Percentiles rank a stretch among this genome's conserved stretches.
phyloP scores from a whole-genome alignment of 2,797 vertebrate species.

The Meda fulgida region DNA sequence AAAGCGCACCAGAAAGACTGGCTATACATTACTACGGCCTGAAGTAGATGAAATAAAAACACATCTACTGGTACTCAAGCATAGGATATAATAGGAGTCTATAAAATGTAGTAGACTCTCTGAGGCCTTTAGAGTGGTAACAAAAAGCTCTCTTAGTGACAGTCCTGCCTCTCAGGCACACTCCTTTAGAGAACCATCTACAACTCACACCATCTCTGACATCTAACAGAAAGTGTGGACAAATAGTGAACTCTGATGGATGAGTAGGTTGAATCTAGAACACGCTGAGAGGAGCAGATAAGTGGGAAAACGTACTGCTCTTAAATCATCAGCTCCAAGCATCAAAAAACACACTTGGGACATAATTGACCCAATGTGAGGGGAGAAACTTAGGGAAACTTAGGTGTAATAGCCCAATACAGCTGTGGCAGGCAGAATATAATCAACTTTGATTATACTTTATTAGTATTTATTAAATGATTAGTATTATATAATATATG shows the following conservation, averaged over 20 bases:
- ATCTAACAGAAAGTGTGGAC: conserved; percentile 7
- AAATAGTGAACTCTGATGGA: conserved; percentile 7
- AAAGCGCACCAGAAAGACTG: conserved; percentile 8
- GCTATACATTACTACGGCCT: background rate
- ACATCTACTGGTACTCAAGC: background rate
- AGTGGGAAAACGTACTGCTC: conserved; percentile 6
- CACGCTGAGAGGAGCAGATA: conserved; percentile 6
- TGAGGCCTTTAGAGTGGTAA: background rate
- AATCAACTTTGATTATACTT: background rate
- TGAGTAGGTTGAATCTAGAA: conserved; percentile 12
- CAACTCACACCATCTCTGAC: background rate
- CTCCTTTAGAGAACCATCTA: conserved; percentile 1
- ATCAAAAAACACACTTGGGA: conserved; percentile 1
- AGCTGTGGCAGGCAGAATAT: background rate
- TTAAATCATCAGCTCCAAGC: conserved; percentile 11
- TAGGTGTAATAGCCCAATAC: background rate
- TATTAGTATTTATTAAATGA: background rate
- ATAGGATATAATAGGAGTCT: conserved; percentile 10
- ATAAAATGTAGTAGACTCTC: conserved; percentile 11
- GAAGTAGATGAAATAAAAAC: conserved; percentile 12
- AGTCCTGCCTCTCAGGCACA: conserved; percentile 9
- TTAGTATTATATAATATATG: background rate
- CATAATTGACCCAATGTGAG: background rate
- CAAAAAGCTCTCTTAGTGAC: conserved; percentile 16
- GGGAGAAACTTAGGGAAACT: conserved; percentile 1